These are phyloP conservation scores for Henicopernis longicauda DNA, from an alignment of 2,113 vertebrate species.

Conservation along the genomic window DNA sequence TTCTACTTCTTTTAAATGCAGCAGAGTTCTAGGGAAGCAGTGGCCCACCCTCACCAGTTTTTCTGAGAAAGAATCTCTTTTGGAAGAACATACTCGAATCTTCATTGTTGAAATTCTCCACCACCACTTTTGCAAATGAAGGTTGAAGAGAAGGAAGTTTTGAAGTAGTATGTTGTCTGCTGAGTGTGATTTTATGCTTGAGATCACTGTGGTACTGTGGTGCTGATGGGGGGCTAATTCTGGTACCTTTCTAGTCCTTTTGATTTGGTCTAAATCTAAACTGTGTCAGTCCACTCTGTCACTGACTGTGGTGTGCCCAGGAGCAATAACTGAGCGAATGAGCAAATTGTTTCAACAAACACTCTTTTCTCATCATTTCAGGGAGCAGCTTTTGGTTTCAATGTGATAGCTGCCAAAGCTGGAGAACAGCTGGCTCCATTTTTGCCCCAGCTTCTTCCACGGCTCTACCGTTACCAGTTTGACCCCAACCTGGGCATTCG, in stretches of 20 bases:
- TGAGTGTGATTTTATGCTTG: neutral
- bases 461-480: conserved; percentile 97
- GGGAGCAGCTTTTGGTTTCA: conserved; percentile 98
- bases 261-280: neutral
- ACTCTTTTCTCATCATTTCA: conserved; percentile 39
- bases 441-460: conserved; percentile 90
- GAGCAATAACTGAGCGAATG: neutral
- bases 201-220: neutral
- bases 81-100: neutral
- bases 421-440: conserved; percentile 93
- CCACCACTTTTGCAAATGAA: neutral
- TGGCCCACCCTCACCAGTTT: neutral
- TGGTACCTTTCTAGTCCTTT: neutral
- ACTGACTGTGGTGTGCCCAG: neutral
- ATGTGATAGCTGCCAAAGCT: conserved; percentile 92
- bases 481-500: conserved; percentile 94
- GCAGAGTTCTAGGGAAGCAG: neutral
- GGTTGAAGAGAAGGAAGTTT: neutral
- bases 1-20: neutral
- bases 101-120: neutral
- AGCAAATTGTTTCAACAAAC: neutral
- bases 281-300: neutral
- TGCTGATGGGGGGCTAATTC: neutral
- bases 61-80: neutral
- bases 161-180: neutral